Base-by-base conservation (phyloP, 1,140 invertebrate genomes). In the Drosophila sproati region DNA sequence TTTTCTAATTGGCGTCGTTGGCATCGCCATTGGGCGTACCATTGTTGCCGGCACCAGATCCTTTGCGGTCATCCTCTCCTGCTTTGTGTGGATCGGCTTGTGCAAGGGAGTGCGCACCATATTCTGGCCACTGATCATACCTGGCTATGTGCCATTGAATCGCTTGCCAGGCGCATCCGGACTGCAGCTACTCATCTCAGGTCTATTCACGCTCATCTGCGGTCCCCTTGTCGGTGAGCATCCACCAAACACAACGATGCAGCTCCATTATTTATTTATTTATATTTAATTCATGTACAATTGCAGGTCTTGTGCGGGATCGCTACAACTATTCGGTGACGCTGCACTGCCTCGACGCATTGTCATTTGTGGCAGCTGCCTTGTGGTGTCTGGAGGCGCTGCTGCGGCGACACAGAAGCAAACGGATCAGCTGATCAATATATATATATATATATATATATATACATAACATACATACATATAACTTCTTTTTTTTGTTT, bases 41-140 rank as follows among this genome's bases (percentile, higher is more conserved):
- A 93, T 94, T 43, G 80, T 95, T 28, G 93, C 94, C 28, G 93
- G 94, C 77, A 92, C 93, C 7, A 85, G 93, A 32, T 91, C 92
- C 29, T 94, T 93, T 66, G 75, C 57, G 6, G 74, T 93, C 4
- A 92, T 93, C 0, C 74, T 95, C 0, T 45, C 92, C 5, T 91
- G 95, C n/a, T 94, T 94, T 5, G 93, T 94, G 1, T 94, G 95
- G 73, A 94, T 95, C 34, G 95, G 95, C 0, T 93, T 94, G 48
- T 95, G 94, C 29, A 95, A 95, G 92, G 95, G 94, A 0, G 78
- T 96, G 3, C 92, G 95, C 59, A 95, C 95, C 35, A 94, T 96
- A 2, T 95, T 95, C 78, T 95, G 95, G 94, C 94, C 95, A 0
- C 85, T 96, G 10, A 94, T 95, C 4, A 95, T 95, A 66, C 95